Evolutionary conservation across 2,888 invertebrate species (phyloP), one percentile per base, ranked within the genome.

Genomic region (Pardosa pseudoannulata): DNA sequence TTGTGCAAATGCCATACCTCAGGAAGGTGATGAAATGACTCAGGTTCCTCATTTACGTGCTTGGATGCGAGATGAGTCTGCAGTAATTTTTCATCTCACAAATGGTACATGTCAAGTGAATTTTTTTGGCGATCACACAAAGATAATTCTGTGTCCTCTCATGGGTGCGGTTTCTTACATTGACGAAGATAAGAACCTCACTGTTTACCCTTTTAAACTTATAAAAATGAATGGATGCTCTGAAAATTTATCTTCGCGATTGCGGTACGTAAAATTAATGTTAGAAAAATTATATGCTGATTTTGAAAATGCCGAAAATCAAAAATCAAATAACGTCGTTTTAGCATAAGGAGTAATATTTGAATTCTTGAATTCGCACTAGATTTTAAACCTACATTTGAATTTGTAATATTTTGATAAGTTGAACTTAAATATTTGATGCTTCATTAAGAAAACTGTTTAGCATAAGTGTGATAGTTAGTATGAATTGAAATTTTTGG

Each of bases 91-190:
- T 95, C 97, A 98, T 91, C 94, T 99, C 76, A 98, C 97, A 76
- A 99, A 99, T 92, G 99, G 99, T 90, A 98, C 98, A 0, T 93
- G 98, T 89, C 93, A 98, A 97, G 95, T 98, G 75, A 98, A 98
- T 92, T 98, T 98, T 93, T 96, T 96, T 92, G 92, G 93, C 81
- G 99, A 99, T 92, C 99, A 99, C 92, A 96, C 97, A 74, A 99
- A 99, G 93, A 95, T 99, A 85, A 98, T 99, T 89, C 93, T 99
- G 90, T 99, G 99, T 91, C 99, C 99, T 1, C 93, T 98, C 88
- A 98, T 99, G 98, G 95, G 95, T 89, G 99, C 99, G 1, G 96
- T 98, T 9, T 98, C 99, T 0, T 98, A 96, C 91, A 98, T 99
- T 89, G 98, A 98, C 92, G 94, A 95, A 72, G 95, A 96, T 81